These are phyloP conservation scores for Amia ocellicauda DNA, from an alignment of 2,113 vertebrate species.

Conservation along the genomic window DNA sequence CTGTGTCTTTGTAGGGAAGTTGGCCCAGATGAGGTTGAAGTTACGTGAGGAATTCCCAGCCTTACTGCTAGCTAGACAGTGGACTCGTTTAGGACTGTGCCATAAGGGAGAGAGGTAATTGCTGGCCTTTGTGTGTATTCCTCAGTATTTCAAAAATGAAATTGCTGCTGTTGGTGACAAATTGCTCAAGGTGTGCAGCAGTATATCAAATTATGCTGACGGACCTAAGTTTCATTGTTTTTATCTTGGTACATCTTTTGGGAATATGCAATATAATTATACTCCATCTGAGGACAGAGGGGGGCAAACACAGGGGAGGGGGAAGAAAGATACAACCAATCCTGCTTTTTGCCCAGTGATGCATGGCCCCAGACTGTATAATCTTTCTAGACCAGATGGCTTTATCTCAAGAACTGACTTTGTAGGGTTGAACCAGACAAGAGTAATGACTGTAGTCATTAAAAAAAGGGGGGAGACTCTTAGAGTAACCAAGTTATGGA, in stretches of 20 bases:
- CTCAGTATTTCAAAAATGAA: too few species aligned
- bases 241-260: too few species aligned
- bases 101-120: background rate
- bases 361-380: background rate
- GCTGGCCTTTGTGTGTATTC: too few species aligned
- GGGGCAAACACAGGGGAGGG: too few species aligned
- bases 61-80: conserved; percentile 6
- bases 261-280: too few species aligned
- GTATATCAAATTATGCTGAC: too few species aligned
- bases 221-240: too few species aligned
- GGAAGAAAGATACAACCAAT: too few species aligned
- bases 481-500: background rate
- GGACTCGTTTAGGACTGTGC: conserved; percentile 2
- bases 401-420: background rate
- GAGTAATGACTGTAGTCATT: background rate
- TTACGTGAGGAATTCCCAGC: conserved; percentile 18
- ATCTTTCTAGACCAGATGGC: background rate
- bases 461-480: background rate
- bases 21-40: conserved; percentile 7
- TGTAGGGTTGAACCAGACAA: background rate
- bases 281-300: too few species aligned
- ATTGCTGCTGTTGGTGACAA: too few species aligned
- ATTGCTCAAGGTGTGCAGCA: too few species aligned
- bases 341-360: background rate
- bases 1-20: background rate